Percentiles rank a stretch among this genome's conserved stretches.
Conservation (phyloP, 2,797 vertebrate species). For the Muscicapa striata region DNA sequence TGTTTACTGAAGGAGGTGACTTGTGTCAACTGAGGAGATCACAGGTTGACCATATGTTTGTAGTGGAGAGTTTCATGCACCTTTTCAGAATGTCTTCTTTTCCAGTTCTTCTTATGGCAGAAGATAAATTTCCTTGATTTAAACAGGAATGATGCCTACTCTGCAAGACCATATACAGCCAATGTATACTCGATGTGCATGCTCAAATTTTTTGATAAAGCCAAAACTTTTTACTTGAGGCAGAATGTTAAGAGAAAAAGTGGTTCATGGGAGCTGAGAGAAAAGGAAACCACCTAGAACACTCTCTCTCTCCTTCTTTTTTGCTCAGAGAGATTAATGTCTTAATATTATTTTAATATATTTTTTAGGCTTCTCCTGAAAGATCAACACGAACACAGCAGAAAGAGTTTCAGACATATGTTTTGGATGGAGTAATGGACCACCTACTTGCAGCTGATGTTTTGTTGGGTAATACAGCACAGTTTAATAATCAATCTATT, state of each 20-base stretch:
- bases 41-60: neutral
- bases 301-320: neutral
- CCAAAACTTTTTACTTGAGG: neutral
- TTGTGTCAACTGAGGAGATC: neutral
- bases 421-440: conserved; percentile 98
- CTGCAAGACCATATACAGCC: neutral
- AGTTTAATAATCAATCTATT: neutral
- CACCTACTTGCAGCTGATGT: conserved; percentile 97
- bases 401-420: conserved; percentile 97
- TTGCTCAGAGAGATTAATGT: neutral
- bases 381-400: conserved; percentile 97
- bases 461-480: conserved; percentile 83
- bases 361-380: conserved; percentile 90
- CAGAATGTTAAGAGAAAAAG: neutral
- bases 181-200: rapidly evolving
- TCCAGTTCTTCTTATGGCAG: neutral
- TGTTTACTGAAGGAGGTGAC: neutral
- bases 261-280: neutral
- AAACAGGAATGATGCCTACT: neutral
- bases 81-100: neutral
- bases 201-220: neutral
- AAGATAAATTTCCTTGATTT: neutral
- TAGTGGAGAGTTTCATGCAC: neutral
- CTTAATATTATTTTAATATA: neutral
- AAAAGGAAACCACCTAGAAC: neutral